Conservation (phyloP, 2,113 vertebrate species). For the Noturus placidus region DNA sequence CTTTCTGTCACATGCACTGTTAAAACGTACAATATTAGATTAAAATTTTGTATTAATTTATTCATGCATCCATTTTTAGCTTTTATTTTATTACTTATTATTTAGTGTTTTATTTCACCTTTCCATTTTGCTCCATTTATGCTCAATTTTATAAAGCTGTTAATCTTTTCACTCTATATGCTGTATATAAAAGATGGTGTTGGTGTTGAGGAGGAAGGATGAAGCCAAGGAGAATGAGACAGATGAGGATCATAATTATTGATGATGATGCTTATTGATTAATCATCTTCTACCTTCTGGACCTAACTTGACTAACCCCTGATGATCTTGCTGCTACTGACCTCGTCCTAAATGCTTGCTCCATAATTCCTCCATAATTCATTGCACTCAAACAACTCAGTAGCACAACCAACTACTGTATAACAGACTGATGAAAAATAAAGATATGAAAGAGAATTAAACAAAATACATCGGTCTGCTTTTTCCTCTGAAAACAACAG, state of each 20-base stretch:
- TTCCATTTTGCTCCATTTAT: not conserved
- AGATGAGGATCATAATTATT: not conserved
- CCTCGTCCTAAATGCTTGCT: not conserved
- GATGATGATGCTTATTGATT: not conserved
- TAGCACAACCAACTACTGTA: not conserved
- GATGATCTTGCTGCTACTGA: not conserved
- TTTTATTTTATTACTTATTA: not conserved
- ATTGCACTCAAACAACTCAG: constrained; percentile 11
- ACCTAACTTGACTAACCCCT: not conserved
- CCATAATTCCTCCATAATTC: not conserved
- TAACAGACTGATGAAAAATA: constrained; percentile 26
- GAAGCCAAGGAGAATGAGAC: not conserved
- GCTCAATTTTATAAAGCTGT: not conserved
- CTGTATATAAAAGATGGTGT: not conserved
- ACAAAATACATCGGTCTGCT: constrained; percentile 22
- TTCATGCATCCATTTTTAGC: not conserved
- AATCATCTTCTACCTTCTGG: not conserved
- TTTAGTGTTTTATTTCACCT: not conserved
- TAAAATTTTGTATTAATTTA: not conserved
- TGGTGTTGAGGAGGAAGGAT: not conserved
- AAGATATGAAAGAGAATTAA: constrained; percentile 17
- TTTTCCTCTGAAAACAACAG: constrained; percentile 29
- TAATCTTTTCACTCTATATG: not conserved
- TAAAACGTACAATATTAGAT: not conserved
- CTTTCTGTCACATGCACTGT: not conserved